phyloP scores from a whole-genome alignment of 2,113 vertebrate species.

The Pterophyllum scalare region DNA sequence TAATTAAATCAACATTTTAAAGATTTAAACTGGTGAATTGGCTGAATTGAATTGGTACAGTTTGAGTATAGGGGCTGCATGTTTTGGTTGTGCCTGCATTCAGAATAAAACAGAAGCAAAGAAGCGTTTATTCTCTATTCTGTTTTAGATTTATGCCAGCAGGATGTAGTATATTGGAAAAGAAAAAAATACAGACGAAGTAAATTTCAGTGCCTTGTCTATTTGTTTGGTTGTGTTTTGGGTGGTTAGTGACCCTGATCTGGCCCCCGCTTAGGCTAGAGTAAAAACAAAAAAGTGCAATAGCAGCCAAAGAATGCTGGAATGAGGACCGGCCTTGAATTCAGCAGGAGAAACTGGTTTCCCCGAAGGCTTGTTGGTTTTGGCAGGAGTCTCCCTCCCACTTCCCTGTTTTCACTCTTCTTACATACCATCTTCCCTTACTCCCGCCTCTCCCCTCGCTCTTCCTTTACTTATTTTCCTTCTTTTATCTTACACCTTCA shows the following conservation, averaged over 20 bases:
- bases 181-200: not conserved
- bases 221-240: not conserved
- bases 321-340: constrained; percentile 29
- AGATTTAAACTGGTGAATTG: not conserved
- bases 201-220: not conserved
- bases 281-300: constrained; percentile 33
- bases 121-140: too few species aligned
- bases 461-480: not conserved
- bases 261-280: constrained; percentile 19
- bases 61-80: not conserved
- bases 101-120: too few species aligned
- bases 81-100: too few species aligned
- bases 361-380: constrained; percentile 32
- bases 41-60: not conserved
- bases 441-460: not conserved
- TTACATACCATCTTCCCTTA: not conserved
- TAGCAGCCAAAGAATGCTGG: constrained; percentile 20
- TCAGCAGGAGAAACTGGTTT: constrained; percentile 31
- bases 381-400: constrained; percentile 11
- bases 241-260: constrained; percentile 28
- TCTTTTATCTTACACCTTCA: not conserved
- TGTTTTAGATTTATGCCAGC: too few species aligned
- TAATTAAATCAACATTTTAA: rapidly evolving
- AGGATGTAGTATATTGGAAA: too few species aligned
- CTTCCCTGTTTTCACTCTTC: not conserved